phyloP scores from a whole-genome alignment of 2,797 vertebrate genomes.

The Takifugu rubripes region DNA sequence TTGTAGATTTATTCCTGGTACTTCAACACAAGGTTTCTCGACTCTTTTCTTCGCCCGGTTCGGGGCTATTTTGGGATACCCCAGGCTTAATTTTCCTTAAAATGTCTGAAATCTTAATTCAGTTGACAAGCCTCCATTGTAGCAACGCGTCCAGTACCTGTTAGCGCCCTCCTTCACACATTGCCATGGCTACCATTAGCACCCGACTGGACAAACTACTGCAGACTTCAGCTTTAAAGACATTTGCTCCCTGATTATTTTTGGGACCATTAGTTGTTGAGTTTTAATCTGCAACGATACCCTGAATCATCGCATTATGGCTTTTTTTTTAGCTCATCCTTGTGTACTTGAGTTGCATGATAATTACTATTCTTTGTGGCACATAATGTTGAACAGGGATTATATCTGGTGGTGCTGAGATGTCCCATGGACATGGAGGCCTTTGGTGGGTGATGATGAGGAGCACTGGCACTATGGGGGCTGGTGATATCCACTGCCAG shows the following conservation, averaged over 20 bases:
- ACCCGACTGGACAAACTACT: neutral
- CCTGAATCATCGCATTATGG: neutral
- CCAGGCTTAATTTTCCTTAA: constrained; percentile 7
- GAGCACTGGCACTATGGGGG: constrained; percentile 51
- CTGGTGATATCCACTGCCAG: constrained; percentile 62
- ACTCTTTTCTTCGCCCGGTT: constrained; percentile 7
- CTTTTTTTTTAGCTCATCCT: neutral
- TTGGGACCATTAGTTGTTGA: neutral
- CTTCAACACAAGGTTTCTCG: neutral
- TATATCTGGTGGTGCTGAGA: constrained; percentile 23
- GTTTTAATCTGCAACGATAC: neutral
- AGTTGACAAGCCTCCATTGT: no score
- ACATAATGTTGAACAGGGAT: constrained; percentile 8
- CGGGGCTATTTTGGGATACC: constrained; percentile 5
- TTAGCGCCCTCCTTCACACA: neutral
- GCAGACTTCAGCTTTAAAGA: neutral
- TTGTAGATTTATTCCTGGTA: no score
- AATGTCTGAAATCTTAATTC: constrained; percentile 21
- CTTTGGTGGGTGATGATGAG: constrained; percentile 54
- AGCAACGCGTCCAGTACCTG: neutral
- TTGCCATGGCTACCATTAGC: neutral
- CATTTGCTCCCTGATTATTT: neutral
- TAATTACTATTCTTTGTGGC: neutral
- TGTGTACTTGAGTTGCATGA: neutral
- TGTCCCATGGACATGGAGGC: constrained; percentile 24